Evolutionary conservation across 1,140 invertebrate genomes (phyloP), one percentile per base, ranked within the genome.

Genomic region (Neodiprion fabricii): DNA sequence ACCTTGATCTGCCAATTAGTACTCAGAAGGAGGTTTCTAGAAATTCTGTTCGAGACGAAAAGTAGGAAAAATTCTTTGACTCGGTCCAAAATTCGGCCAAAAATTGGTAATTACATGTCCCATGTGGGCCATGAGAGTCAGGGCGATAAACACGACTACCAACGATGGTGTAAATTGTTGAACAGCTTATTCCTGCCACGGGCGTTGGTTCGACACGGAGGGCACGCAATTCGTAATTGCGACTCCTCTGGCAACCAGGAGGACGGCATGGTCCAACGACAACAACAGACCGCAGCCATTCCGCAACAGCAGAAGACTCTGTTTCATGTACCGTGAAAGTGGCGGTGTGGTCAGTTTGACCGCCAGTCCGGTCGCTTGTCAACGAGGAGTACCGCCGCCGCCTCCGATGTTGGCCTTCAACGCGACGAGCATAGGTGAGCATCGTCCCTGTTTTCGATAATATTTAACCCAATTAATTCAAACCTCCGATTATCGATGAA

Each of bases 141-240:
- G 28, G 2, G 28, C 28, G 28, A 3, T 40, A 40, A 40, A 40
- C 5, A 40, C 28, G 28, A 40, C 28, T 40, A 40, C 28, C 28
- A 40, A 40, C 28, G 28, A 40, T 40, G 2, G 28, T 40, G 28
- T 40, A 40, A 40, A 40, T 40, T 40, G 28, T 40, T 40, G 5
- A 40, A 9, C 88, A 96, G 95, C 93, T 78, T 97, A 96, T 87
- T 94, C 94, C 1, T 96, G 95, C 87, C 94, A 96, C 83, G 95
- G 95, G 76, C 91, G 91, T 76, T 96, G 95, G 95, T 88, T 90
- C 81, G 90, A 91, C 77, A 89, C 90, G 66, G 93, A 94, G 80
- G 90, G 90, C 48, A 92, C 92, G 9, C 92, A 93, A 77, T 96
- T 92, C 85, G 90, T 96, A 77, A 93, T 96, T 78, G 94, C 94